Percentiles rank a stretch among this genome's conserved stretches.
phyloP scores from a whole-genome alignment of 2,797 vertebrate genomes.

The Gymnodraco acuticeps region DNA sequence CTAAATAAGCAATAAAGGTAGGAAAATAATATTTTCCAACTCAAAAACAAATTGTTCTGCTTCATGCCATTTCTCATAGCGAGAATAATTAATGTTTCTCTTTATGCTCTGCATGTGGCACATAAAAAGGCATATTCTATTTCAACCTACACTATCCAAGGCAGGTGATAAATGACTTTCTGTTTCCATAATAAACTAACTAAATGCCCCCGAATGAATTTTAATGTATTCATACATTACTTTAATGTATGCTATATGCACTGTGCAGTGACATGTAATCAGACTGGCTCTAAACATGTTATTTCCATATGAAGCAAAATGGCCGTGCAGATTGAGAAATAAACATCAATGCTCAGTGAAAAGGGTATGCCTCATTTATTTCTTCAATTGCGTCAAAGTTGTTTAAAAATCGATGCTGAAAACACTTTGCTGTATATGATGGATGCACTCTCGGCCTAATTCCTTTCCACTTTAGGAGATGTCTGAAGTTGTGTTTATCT shows the following conservation, averaged over 20 bases:
- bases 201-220: conserved; percentile 11
- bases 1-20: neutral
- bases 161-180: conserved; percentile 41
- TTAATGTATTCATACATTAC: conserved; percentile 41
- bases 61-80: neutral
- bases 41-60: neutral
- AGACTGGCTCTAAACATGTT: conserved; percentile 45
- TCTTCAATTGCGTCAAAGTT: conserved; percentile 68
- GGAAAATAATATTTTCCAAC: neutral
- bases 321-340: conserved; percentile 56
- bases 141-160: conserved; percentile 25
- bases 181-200: conserved; percentile 35
- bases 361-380: conserved; percentile 62
- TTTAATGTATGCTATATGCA: conserved; percentile 52
- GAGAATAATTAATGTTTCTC: conserved; percentile 22
- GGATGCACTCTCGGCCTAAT: conserved; percentile 17
- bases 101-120: conserved; percentile 1
- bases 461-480: conserved; percentile 34
- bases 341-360: conserved; percentile 39
- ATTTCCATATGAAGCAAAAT: conserved; percentile 48
- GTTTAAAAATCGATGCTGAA: conserved; percentile 59
- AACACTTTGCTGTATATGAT: conserved; percentile 35
- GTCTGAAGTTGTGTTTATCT: conserved; percentile 51
- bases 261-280: conserved; percentile 48
- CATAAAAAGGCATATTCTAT: conserved; percentile 17